These are phyloP conservation scores for Remorina albescens DNA, from an alignment of 2,797 vertebrate genomes.

Conservation along the genomic window DNA sequence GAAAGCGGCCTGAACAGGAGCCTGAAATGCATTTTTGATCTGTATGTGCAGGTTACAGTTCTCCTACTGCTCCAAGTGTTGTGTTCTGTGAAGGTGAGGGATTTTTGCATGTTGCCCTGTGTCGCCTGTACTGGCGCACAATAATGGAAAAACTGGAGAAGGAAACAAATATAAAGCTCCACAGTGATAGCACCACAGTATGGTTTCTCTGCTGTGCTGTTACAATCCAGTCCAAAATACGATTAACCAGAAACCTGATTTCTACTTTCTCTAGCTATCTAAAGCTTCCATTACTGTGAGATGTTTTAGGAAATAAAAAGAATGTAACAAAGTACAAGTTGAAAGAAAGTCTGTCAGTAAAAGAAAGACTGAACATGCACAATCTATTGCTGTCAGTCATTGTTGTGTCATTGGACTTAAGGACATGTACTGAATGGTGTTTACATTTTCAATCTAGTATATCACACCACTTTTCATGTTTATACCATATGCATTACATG, in stretches of 20 bases:
- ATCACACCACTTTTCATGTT: no score
- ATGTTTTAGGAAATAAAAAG: neutral
- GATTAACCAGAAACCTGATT: neutral
- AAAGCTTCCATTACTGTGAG: neutral
- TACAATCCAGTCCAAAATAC: neutral
- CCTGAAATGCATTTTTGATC: slow-evolving; percentile 7
- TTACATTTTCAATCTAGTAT: no score
- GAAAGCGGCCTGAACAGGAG: slow-evolving; percentile 4
- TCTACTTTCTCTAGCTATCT: neutral
- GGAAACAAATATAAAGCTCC: neutral
- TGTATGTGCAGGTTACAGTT: neutral
- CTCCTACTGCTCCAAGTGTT: neutral
- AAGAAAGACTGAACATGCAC: no score
- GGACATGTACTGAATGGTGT: no score
- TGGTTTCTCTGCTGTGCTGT: neutral
- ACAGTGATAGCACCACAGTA: neutral
- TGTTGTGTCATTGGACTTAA: no score
- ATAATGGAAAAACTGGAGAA: neutral
- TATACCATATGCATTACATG: no score
- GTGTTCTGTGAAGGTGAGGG: neutral
- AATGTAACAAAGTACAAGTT: neutral
- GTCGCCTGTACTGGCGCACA: neutral
- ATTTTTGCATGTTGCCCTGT: neutral
- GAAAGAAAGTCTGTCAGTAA: no score
- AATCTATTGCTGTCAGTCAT: no score